These are phyloP conservation scores for Apantesis nais DNA, from an alignment of 2,888 invertebrate genomes.

Conservation along the genomic window DNA sequence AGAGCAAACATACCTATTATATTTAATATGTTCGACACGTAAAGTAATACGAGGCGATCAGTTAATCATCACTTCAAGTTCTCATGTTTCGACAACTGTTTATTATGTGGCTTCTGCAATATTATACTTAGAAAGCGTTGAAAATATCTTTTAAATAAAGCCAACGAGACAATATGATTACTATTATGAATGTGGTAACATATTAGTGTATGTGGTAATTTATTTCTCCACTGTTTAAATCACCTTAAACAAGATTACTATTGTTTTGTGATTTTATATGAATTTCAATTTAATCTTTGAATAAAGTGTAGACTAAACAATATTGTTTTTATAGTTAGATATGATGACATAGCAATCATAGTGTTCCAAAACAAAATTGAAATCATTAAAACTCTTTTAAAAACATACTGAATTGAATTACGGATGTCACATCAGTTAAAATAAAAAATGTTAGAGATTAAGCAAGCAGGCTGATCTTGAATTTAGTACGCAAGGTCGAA, in stretches of 20 bases:
- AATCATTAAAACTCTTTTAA: constrained; percentile 4
- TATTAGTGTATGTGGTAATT: too few relatives aligned
- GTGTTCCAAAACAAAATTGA: constrained; percentile 1
- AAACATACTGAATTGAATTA: constrained; percentile 18
- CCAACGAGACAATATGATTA: background rate
- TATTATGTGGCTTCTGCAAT: too few relatives aligned
- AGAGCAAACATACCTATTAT: too few relatives aligned
- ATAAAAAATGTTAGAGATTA: constrained; percentile 55
- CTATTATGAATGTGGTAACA: background rate
- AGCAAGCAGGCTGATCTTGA: constrained; percentile 64
- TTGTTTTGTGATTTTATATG: background rate
- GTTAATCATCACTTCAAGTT: too few relatives aligned
- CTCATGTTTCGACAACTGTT: too few relatives aligned
- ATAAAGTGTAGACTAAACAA: constrained; percentile 33
- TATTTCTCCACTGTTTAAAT: too few relatives aligned
- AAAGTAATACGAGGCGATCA: too few relatives aligned
- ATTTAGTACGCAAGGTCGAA: constrained; percentile 70
- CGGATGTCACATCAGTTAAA: constrained; percentile 30
- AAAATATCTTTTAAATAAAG: background rate
- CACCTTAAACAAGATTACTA: background rate
- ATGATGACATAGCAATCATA: constrained; percentile 2
- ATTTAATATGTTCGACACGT: too few relatives aligned
- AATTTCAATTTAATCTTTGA: constrained; percentile 4
- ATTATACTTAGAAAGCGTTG: too few relatives aligned
- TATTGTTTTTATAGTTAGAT: constrained; percentile 19